Percentiles rank a stretch among this genome's conserved stretches.
Conservation (phyloP, 2,797 vertebrate species). For the Gallinago nigripennis region DNA sequence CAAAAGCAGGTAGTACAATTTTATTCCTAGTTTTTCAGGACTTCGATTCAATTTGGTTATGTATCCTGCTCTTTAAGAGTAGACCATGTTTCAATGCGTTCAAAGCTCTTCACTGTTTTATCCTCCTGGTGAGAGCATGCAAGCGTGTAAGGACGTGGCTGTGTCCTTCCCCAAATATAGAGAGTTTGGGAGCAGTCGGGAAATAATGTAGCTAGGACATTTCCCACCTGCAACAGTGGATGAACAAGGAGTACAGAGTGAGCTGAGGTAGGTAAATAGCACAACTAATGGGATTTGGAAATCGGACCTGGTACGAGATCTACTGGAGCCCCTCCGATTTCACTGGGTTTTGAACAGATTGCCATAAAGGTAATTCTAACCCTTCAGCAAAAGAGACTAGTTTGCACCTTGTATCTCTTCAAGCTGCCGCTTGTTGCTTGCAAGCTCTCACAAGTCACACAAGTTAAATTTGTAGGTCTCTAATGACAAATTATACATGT, state of each 20-base stretch:
- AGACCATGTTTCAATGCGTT: neutral
- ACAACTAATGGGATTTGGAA: neutral
- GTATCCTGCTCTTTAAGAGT: neutral
- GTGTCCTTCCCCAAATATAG: neutral
- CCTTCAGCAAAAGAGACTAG: neutral
- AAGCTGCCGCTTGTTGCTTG: neutral
- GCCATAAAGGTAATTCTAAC: neutral
- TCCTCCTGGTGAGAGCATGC: neutral
- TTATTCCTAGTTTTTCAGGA: neutral
- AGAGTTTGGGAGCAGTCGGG: neutral
- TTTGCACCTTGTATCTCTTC: neutral
- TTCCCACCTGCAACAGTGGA: neutral
- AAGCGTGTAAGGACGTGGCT: neutral
- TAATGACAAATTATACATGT: neutral
- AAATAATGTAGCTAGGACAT: neutral
- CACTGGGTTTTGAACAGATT: neutral
- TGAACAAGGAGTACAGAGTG: neutral
- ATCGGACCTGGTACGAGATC: rapidly evolving
- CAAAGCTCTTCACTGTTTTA: neutral
- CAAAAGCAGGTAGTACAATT: neutral
- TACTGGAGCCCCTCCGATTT: neutral
- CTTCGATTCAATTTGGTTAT: neutral
- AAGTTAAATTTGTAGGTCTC: neutral
- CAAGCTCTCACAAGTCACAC: neutral
- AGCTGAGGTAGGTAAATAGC: neutral